A percentile compares a stretch with the other conserved stretches of the same genome.
Evolutionary conservation across 2,113 vertebrate genomes (phyloP).

Genomic region (Nesoenas mayeri): DNA sequence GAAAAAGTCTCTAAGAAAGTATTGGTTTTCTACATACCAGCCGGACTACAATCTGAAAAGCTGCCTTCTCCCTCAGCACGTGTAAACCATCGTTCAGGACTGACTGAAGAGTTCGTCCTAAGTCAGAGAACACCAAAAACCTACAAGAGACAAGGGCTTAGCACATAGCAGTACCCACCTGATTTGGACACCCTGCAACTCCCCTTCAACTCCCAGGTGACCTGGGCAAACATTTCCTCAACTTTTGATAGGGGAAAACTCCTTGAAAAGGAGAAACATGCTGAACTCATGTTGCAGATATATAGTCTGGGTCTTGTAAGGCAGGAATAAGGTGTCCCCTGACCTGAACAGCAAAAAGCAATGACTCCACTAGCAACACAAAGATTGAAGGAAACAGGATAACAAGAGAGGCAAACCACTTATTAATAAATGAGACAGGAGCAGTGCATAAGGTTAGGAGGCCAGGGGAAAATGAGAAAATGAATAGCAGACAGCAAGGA

Average conservation of each 20-base stretch:
- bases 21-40: slow-evolving; percentile 75
- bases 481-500: background rate
- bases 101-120: slow-evolving; percentile 84
- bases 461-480: background rate
- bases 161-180: background rate
- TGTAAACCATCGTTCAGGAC: slow-evolving; percentile 69
- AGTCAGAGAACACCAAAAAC: slow-evolving; percentile 88
- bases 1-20: background rate
- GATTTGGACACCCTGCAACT: background rate
- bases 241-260: background rate
- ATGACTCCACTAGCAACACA: background rate
- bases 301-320: background rate
- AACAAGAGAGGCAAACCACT: background rate
- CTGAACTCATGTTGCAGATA: background rate
- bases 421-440: background rate
- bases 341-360: background rate
- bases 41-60: slow-evolving; percentile 83
- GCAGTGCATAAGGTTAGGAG: background rate
- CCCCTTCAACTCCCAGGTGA: background rate
- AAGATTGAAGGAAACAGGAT: background rate
- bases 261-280: background rate
- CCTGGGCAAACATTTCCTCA: background rate
- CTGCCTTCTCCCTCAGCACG: slow-evolving; percentile 72
- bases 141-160: slow-evolving; percentile 65
- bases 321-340: background rate